phyloP scores from a whole-genome alignment of 1,140 invertebrate genomes.

The Drosophila serrata region DNA sequence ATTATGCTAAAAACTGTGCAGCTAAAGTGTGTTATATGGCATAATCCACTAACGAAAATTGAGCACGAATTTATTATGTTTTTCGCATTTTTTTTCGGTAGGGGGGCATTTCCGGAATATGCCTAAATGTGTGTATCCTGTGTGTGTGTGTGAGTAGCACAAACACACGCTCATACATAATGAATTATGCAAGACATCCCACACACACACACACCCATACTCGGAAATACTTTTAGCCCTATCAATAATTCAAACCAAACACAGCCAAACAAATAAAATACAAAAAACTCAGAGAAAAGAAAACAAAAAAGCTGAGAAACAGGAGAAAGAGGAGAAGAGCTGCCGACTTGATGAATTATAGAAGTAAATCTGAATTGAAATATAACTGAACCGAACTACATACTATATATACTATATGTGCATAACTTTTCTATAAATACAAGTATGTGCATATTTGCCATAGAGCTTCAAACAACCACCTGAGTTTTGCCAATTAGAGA shows the following conservation, averaged over 20 bases:
- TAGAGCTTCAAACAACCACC: not conserved
- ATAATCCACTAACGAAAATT: conserved; percentile 84
- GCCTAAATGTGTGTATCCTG: conserved; percentile 47
- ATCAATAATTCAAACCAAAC: conserved; percentile 79
- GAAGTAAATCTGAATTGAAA: conserved; percentile 81
- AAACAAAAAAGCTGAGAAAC: conserved; percentile 2
- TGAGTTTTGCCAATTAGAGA: conserved; percentile 24
- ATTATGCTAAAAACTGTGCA: conserved; percentile 79
- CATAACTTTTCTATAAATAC: conserved; percentile 33
- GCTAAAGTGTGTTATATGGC: conserved; percentile 81
- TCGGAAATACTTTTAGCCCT: conserved; percentile 56
- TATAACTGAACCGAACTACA: conserved; percentile 59
- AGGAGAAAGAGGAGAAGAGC: not conserved
- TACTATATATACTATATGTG: conserved; percentile 18
- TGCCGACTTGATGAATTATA: conserved; percentile 78
- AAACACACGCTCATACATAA: conserved; percentile 57
- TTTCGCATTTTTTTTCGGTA: conserved; percentile 57
- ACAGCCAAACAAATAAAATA: conserved; percentile 54
- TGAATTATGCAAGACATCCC: conserved; percentile 77
- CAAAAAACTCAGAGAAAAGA: conserved; percentile 37
- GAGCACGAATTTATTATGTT: conserved; percentile 82
- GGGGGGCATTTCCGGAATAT: conserved; percentile 42
- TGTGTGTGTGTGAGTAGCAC: not conserved
- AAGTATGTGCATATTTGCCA: conserved; percentile 33
- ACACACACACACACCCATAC: conserved; percentile 17